Evolutionary conservation across 2,888 invertebrate species (phyloP), one percentile per base, ranked within the genome.

Genomic region (Lithophane semibrunnea): DNA sequence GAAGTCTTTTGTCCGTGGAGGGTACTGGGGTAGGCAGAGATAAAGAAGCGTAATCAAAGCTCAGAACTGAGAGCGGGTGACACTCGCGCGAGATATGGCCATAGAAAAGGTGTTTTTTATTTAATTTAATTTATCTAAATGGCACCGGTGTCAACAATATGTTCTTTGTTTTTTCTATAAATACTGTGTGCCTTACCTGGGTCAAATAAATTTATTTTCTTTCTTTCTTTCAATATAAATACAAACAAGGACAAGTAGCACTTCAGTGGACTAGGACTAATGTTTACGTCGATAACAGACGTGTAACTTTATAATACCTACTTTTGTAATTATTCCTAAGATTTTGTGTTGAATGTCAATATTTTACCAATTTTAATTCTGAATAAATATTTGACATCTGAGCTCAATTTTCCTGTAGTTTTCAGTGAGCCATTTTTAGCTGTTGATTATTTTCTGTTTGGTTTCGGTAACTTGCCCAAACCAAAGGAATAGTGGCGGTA

Each of bases 21-120:
- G 78, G 84, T 78, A 67, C 70, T 54, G 66, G 80, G 71, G 68
- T 77, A 78, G 76, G 71, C 82, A 71, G 70, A 85, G 84, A 88
- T 89, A 88, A 88, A 89, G 84, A 81, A 80, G 69, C 79, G 81
- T 87, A 90, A 90, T 90, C 89, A 87, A 88, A 87, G 86, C 67
- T 86, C 83, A 18, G 64, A 86, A 83, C 82, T 74, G 73, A 71
- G 70, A 81, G 77, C 69, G 67, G 75, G 73, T 74, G 78, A 79
- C 63, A 70, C 49, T 75, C 37, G 37, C 75, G 75, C 16, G 65
- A 65, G 0, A n/a, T 74, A 18, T 16, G 68, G 78, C 84, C 71
- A 69, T 72, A 42, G 8, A 37, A 60, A 29, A 8, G 8, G 58
- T 58, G 7, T n/a, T 56, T n/a, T 4, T 56, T 5, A 56, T 56